Evolutionary conservation across 2,888 invertebrate genomes (phyloP), one percentile per base, ranked within the genome.

Genomic region (Leucozona laternaria): DNA sequence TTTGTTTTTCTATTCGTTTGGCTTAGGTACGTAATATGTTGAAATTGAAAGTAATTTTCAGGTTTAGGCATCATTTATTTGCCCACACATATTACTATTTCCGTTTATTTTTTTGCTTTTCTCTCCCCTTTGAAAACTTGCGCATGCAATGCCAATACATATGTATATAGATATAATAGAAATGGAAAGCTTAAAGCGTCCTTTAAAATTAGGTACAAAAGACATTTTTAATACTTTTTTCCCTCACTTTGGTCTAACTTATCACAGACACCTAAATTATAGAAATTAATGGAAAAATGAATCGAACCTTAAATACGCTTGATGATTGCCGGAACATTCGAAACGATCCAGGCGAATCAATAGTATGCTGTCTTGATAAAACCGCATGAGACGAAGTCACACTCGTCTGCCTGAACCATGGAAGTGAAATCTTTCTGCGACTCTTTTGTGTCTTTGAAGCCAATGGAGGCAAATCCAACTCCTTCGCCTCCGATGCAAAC

Each of bases 341-440:
- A 93, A 97, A 97, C 85, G 97, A 96, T 92, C 96, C 95, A 90
- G 97, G 97, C 89, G 97, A 96, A 93, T 97, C 97, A 93, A 97
- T 97, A 93, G 97, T 97, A 92, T 97, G 97, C 92, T 97, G 97
- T 76, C 97, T 95, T 84, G 97, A 95, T 78, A 97, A 94, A 77
- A 95, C 94, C 87, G 96, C 95, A 93, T 96, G 97, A 72, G 95
- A 94, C 90, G 95, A 94, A 90, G 95, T 94, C 89, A 96, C 95
- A 83, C 97, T 97, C 90, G 95, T 95, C 93, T 97, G 97, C 72
- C 97, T 94, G 93, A 97, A 97, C 97, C 97, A 97, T 88, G 97
- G 97, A 91, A 97, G 93, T 76, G 97, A 97, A 90, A 97, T 97
- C 93, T 97, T 97, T 90, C 97, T 95, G 87, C 96, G 95, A 89